Percentiles rank a stretch among this genome's conserved stretches.
These are phyloP conservation scores for Cottus gobio DNA, from an alignment of 2,113 vertebrate species.

Conservation along the genomic window DNA sequence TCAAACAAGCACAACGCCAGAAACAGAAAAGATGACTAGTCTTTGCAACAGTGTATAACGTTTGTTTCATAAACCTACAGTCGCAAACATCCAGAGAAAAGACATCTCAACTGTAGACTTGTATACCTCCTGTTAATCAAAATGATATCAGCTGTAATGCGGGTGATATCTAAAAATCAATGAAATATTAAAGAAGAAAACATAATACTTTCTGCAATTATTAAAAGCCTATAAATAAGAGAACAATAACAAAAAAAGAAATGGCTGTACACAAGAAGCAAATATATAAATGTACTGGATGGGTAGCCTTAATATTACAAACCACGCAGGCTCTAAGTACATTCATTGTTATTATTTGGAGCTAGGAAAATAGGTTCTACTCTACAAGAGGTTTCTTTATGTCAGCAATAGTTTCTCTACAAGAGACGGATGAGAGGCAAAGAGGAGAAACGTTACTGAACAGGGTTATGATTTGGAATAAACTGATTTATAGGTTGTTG, in stretches of 20 bases:
- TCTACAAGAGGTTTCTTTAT: slow-evolving; percentile 55
- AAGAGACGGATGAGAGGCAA: slow-evolving; percentile 45
- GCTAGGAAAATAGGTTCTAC: slow-evolving; percentile 63
- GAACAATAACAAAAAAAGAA: slow-evolving; percentile 12
- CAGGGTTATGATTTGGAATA: slow-evolving; percentile 35
- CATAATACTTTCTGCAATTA: slow-evolving; percentile 42
- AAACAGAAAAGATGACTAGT: slow-evolving; percentile 30
- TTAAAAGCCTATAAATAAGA: slow-evolving; percentile 53
- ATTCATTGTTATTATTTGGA: slow-evolving; percentile 70
- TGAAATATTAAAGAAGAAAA: slow-evolving; percentile 32
- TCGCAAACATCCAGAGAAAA: slow-evolving; percentile 41
- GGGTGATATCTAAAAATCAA: slow-evolving; percentile 11
- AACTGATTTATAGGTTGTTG: not conserved
- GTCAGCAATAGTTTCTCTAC: slow-evolving; percentile 53
- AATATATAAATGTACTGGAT: slow-evolving; percentile 48
- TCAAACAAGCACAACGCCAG: slow-evolving; percentile 39
- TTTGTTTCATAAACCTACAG: slow-evolving; percentile 51
- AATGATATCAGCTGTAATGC: slow-evolving; percentile 21
- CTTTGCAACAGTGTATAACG: slow-evolving; percentile 62
- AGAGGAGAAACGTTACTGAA: slow-evolving; percentile 36
- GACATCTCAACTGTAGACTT: slow-evolving; percentile 20
- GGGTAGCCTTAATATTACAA: slow-evolving; percentile 46
- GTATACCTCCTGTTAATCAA: not conserved
- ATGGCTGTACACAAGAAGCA: slow-evolving; percentile 52
- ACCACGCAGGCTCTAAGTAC: slow-evolving; percentile 64